Evolutionary conservation across 2,888 invertebrate species (phyloP), one percentile per base, ranked within the genome.

Genomic region (Toxonevra muliebris): DNA sequence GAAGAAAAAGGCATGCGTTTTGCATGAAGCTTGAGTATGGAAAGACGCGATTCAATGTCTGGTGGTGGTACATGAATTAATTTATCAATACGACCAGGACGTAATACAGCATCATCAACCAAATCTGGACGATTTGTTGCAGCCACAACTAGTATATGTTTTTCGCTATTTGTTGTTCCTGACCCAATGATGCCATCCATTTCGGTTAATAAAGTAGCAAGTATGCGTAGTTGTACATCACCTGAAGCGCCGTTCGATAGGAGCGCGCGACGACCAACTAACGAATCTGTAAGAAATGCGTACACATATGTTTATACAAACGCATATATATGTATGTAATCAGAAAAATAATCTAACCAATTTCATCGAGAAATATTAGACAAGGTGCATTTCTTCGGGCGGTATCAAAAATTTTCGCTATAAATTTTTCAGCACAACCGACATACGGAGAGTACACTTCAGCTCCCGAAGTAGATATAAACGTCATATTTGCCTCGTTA

Each of bases 81-180:
- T 71, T 87, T 87, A 76, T 91, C 90, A 76, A 90, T 87, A 68
- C 90, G 84, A 1, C 90, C 90, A 0, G 90, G 90, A 63, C 91
- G 84, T 60, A 90, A 78, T 10, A 91, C 78, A 0, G 90, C 90
- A 61, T 87, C 86, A 74, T 91, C 91, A 48, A 91, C 79, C 79
- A 88, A 86, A 73, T 90, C 88, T 0, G 90, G 90, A 11, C 90
- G 85, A 82, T 91, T 91, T 52, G 90, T 91, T 10, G 90, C 90
- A 5, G 88, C 91, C 41, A 91, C 87, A 1, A 90, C 88, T 3
- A 90, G 81, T 1, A 89, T 88, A 54, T 86, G 81, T 42, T 76
- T 68, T 42, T 66, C 66, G 72, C 76, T 69, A 73, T 75, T 10
- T 43, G 48, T n/a, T 62, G 60, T 17, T 65, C 59, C 58, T 41